These are phyloP conservation scores for Pavo muticus DNA, from an alignment of 2,113 vertebrate species.

Conservation along the genomic window DNA sequence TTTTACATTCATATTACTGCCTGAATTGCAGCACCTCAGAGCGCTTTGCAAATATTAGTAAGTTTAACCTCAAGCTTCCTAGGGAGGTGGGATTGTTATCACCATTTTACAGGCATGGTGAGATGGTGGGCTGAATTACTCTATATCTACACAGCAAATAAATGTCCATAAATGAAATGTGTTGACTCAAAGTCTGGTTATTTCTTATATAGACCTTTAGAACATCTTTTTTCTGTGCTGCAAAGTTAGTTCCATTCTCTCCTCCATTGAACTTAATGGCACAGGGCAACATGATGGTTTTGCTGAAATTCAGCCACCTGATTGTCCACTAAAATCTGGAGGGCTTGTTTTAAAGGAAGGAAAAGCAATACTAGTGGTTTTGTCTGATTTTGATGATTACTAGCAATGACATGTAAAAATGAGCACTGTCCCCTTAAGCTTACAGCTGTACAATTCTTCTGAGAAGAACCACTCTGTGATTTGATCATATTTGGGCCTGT, in stretches of 20 bases:
- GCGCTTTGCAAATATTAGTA: background rate
- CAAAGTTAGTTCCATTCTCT: background rate
- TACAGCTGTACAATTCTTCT: background rate
- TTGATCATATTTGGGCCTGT: background rate
- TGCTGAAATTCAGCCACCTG: background rate
- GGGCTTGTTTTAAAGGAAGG: background rate
- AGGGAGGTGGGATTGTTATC: background rate
- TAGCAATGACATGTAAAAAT: background rate
- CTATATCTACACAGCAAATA: background rate
- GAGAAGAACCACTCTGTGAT: fast-evolving
- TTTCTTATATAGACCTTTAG: background rate
- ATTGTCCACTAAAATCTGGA: background rate
- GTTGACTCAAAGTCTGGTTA: background rate
- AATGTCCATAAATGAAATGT: background rate
- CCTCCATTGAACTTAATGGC: background rate
- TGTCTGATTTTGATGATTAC: background rate
- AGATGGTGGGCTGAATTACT: background rate
- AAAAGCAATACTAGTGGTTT: background rate
- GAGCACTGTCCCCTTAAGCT: background rate
- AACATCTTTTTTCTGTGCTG: background rate
- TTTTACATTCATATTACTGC: background rate
- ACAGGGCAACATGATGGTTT: background rate
- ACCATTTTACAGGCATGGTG: background rate
- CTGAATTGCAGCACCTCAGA: background rate
- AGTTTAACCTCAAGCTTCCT: background rate